Conservation (phyloP, 2,888 invertebrate species). For the Lepeophtheirus nordmannii region DNA sequence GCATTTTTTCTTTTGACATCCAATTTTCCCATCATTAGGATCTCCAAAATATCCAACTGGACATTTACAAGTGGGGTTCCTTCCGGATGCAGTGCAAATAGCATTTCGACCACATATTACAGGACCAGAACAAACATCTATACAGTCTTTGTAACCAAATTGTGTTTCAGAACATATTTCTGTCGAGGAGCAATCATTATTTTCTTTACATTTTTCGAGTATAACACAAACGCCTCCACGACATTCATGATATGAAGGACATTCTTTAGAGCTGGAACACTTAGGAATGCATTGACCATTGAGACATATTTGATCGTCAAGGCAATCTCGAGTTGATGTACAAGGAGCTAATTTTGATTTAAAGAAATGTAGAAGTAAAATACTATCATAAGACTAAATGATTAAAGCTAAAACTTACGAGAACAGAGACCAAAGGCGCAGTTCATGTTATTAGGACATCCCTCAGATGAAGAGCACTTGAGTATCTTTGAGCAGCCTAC, state of each 20-base stretch:
- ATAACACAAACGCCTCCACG: constrained; percentile 18
- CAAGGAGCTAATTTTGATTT: constrained; percentile 47
- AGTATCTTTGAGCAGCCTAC: constrained; percentile 51
- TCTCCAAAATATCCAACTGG: constrained; percentile 64
- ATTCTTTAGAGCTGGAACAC: constrained; percentile 59
- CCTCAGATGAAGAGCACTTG: constrained; percentile 48
- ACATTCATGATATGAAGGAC: constrained; percentile 58
- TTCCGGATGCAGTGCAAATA: constrained; percentile 54
- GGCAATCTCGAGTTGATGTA: constrained; percentile 63
- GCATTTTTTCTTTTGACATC: constrained; percentile 66
- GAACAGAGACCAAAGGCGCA: constrained; percentile 64
- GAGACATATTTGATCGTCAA: constrained; percentile 67
- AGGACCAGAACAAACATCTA: constrained; percentile 53
- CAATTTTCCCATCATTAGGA: constrained; percentile 57
- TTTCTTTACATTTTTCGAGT: constrained; percentile 42
- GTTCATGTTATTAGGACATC: constrained; percentile 62
- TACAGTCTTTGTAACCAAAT: constrained; percentile 46
- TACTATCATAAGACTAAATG: background rate
- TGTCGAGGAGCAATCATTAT: constrained; percentile 54
- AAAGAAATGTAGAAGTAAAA: background rate
- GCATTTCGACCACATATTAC: constrained; percentile 60
- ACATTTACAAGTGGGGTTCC: constrained; percentile 59
- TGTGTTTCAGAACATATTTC: constrained; percentile 48
- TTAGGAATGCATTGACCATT: constrained; percentile 40
- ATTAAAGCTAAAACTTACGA: constrained; percentile 45